These are phyloP conservation scores for Bryconaethiops microstoma DNA, from an alignment of 2,797 vertebrate genomes.

Conservation along the genomic window DNA sequence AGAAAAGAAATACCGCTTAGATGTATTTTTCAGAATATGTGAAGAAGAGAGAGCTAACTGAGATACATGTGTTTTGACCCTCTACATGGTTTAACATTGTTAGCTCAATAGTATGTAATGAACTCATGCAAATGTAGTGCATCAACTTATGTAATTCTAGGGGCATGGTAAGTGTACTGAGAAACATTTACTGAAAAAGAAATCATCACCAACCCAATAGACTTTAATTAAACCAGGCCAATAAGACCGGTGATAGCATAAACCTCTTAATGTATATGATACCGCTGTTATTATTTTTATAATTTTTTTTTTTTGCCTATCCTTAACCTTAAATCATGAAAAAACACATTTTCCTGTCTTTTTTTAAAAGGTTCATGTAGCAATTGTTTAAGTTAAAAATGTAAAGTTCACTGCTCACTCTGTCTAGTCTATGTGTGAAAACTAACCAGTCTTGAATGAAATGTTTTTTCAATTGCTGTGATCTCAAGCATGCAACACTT, in stretches of 20 bases:
- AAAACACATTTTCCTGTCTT: background rate
- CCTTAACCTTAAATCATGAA: background rate
- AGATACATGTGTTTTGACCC: background rate
- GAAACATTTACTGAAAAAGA: background rate
- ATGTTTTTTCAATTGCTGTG: background rate
- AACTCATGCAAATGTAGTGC: background rate
- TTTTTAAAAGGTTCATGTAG: too few species aligned
- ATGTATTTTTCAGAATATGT: background rate
- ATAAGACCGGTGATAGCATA: background rate
- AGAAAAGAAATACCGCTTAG: constrained; percentile 9
- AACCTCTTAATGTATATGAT: background rate
- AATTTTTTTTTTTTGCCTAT: too few species aligned
- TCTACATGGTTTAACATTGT: background rate
- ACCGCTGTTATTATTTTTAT: too few species aligned
- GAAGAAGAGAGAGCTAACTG: background rate
- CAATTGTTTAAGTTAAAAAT: too few species aligned
- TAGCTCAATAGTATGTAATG: background rate
- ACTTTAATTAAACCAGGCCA: background rate
- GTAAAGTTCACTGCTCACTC: too few species aligned
- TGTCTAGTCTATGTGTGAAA: too few species aligned
- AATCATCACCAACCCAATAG: background rate
- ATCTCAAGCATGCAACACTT: too few species aligned
- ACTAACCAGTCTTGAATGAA: too few species aligned
- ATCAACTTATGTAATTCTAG: background rate
- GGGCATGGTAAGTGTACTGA: background rate